phyloP scores from a whole-genome alignment of 2,888 invertebrate genomes.

The Pollenia angustigena region DNA sequence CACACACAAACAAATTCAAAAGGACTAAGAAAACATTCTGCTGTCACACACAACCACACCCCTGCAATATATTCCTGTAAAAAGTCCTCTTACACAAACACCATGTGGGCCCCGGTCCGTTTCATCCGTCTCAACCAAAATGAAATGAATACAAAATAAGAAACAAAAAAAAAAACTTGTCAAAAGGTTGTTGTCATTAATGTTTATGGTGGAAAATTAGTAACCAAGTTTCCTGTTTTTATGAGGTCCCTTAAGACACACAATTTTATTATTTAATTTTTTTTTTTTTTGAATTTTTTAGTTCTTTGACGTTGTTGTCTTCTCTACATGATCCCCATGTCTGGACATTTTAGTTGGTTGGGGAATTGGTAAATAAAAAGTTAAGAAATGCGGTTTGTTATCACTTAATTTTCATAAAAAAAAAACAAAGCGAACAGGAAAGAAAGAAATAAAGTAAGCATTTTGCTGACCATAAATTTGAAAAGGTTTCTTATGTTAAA shows the following conservation, averaged over 20 bases:
- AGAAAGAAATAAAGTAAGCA: neutral
- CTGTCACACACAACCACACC: neutral
- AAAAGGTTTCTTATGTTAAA: constrained; percentile 14
- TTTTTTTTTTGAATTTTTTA: neutral
- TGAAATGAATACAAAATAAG: neutral
- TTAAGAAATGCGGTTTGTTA: constrained; percentile 60
- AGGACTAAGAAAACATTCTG: neutral
- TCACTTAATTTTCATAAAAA: constrained; percentile 60
- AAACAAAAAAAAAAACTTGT: constrained; percentile 55
- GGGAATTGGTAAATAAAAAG: constrained; percentile 32
- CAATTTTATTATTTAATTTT: constrained; percentile 28
- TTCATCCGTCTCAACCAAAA: neutral
- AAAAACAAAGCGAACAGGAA: too few relatives aligned
- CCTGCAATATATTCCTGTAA: neutral
- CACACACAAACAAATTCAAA: neutral
- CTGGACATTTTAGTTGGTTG: neutral
- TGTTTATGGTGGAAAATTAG: constrained; percentile 70
- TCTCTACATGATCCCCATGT: constrained; percentile 17
- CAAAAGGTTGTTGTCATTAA: constrained; percentile 72
- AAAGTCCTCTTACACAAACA: neutral
- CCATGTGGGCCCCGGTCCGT: too few relatives aligned
- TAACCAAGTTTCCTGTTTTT: constrained; percentile 58
- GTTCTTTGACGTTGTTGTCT: constrained; percentile 19
- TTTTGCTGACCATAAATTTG: constrained; percentile 25
- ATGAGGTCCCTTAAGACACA: constrained; percentile 62